Conservation (phyloP, 2,797 vertebrate genomes). For the Diplodus puntazzo region DNA sequence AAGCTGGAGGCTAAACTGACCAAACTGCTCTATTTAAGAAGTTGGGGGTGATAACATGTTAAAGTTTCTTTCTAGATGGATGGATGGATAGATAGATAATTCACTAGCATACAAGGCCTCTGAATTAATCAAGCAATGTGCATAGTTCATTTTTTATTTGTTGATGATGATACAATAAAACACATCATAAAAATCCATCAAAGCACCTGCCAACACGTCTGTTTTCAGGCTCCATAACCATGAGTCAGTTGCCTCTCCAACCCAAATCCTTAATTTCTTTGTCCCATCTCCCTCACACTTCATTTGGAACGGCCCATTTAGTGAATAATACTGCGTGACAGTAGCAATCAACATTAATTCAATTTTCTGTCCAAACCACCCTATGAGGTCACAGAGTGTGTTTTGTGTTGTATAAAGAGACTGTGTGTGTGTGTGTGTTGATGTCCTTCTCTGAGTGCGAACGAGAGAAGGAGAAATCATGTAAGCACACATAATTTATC, state of each 20-base stretch:
- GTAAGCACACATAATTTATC: slow-evolving; percentile 35
- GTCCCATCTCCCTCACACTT: slow-evolving; percentile 11
- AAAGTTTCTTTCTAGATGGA: no score
- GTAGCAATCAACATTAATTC: slow-evolving; percentile 50
- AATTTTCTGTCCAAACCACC: slow-evolving; percentile 50
- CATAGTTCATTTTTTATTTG: background rate
- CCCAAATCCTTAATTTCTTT: slow-evolving; percentile 29
- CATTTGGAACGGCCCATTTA: slow-evolving; percentile 40
- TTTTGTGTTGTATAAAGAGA: slow-evolving; percentile 29
- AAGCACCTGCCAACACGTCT: background rate
- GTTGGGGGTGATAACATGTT: no score
- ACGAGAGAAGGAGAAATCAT: slow-evolving; percentile 18
- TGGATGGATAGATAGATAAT: background rate
- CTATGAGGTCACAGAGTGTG: slow-evolving; percentile 33
- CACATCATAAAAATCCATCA: no score
- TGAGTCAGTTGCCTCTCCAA: slow-evolving; percentile 5
- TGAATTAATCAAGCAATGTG: background rate
- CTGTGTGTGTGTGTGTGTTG: background rate
- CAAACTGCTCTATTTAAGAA: no score
- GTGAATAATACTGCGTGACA: slow-evolving; percentile 30
- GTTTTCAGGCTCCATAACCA: background rate
- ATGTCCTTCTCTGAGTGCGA: background rate
- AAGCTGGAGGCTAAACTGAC: no score
- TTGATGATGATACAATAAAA: no score
- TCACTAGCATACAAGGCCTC: background rate